Percentiles rank a stretch among this genome's conserved stretches.
Conservation (phyloP, 2,797 vertebrate genomes). For the Spondyliosoma cantharus region DNA sequence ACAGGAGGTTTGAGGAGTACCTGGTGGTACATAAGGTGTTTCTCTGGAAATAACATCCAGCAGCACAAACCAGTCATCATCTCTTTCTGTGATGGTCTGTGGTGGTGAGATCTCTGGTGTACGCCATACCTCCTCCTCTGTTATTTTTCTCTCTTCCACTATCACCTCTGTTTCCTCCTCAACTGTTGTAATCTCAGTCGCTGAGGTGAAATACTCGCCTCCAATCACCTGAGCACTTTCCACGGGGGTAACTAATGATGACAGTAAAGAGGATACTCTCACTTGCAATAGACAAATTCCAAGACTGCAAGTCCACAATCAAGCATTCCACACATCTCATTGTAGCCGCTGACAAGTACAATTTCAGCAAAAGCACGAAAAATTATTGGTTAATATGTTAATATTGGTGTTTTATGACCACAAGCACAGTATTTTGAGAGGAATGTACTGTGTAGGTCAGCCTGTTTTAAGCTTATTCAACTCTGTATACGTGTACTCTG, state of each 20-base stretch:
- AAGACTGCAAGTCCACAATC: neutral
- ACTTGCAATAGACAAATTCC: neutral
- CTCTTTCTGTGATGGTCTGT: conserved; percentile 35
- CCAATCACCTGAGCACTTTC: conserved; percentile 30
- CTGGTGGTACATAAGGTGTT: conserved; percentile 53
- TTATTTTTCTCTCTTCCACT: conserved; percentile 35
- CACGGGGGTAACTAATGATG: conserved; percentile 37
- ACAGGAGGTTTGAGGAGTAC: conserved; percentile 46
- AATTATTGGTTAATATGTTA: conserved; percentile 22
- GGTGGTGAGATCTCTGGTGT: conserved; percentile 1
- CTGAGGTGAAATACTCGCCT: conserved; percentile 35
- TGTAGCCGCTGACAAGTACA: neutral
- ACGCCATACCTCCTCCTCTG: conserved; percentile 15
- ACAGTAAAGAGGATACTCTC: conserved; percentile 15
- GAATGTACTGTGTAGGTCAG: neutral
- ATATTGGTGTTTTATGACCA: neutral
- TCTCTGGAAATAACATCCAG: conserved; percentile 60
- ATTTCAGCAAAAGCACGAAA: neutral
- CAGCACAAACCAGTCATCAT: conserved; percentile 76
- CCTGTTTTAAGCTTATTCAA: neutral
- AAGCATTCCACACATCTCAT: neutral
- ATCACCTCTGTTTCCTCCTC: conserved; percentile 36
- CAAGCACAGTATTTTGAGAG: neutral
- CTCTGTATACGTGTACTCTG: too few species aligned
- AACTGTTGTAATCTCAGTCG: conserved; percentile 15